These are phyloP conservation scores for Chloroceryle inda DNA, from an alignment of 2,797 vertebrate species.

Conservation along the genomic window DNA sequence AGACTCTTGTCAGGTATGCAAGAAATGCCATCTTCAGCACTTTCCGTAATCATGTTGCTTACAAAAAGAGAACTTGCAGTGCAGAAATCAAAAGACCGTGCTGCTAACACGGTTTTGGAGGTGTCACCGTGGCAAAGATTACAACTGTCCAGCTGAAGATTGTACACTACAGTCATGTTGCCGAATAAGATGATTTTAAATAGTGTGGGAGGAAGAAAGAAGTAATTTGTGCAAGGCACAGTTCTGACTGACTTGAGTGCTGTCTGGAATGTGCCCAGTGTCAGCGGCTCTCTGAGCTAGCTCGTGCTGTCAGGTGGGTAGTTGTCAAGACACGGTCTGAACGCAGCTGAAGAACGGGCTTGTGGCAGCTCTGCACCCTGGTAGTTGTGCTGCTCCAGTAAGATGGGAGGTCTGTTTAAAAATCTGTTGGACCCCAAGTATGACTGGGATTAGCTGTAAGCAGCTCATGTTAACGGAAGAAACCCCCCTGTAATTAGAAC, in stretches of 20 bases:
- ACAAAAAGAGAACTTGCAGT: not conserved
- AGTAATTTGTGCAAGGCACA: not conserved
- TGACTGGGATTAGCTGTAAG: fast-evolving
- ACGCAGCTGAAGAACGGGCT: not conserved
- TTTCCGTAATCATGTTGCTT: not conserved
- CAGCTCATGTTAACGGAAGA: not conserved
- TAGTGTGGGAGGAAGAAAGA: fast-evolving
- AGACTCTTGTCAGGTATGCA: not conserved
- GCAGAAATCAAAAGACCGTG: not conserved
- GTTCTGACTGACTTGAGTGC: not conserved
- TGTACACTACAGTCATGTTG: not conserved
- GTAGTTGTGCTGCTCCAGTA: not conserved
- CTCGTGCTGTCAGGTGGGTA: fast-evolving
- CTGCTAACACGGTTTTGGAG: not conserved
- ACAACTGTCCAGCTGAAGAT: not conserved
- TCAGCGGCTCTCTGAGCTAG: not conserved
- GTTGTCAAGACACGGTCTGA: not conserved
- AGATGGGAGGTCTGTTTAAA: not conserved
- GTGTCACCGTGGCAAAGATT: not conserved
- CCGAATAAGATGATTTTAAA: not conserved
- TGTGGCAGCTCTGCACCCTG: not conserved
- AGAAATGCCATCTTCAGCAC: not conserved
- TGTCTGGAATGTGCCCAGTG: fast-evolving
- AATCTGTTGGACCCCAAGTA: not conserved
- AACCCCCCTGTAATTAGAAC: not conserved